phyloP scores from a whole-genome alignment of 1,140 invertebrate species.

The Hylyphantes graminicola region DNA sequence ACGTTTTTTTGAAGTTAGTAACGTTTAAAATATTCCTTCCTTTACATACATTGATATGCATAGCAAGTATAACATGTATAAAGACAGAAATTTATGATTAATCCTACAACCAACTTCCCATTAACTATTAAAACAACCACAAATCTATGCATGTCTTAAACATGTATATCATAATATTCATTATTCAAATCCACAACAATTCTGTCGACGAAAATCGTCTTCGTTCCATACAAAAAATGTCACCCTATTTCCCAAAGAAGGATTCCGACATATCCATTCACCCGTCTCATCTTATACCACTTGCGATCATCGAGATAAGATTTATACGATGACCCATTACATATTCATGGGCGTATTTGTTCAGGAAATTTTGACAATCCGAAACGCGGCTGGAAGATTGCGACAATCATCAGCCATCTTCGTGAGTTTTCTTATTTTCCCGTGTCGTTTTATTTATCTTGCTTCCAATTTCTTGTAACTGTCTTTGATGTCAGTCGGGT shows the following conservation, averaged over 20 bases:
- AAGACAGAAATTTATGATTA: no score
- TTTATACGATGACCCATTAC: constrained; percentile 26
- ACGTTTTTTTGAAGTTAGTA: no score
- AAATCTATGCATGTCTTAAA: no score
- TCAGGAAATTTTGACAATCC: constrained; percentile 25
- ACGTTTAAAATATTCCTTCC: no score
- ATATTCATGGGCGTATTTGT: constrained; percentile 52
- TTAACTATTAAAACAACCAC: no score
- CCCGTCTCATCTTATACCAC: constrained; percentile 16
- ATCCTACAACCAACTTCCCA: no score
- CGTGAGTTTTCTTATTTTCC: constrained; percentile 13
- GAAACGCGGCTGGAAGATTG: constrained; percentile 23
- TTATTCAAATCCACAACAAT: no score
- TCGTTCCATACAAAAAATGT: no score
- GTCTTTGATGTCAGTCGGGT: neutral
- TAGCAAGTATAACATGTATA: no score
- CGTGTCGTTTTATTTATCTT: neutral
- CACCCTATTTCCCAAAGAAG: neutral
- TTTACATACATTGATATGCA: no score
- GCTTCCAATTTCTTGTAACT: constrained; percentile 4
- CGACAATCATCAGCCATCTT: constrained; percentile 44
- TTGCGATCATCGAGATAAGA: constrained; percentile 14
- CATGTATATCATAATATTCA: no score
- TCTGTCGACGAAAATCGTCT: no score
- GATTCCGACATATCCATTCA: neutral